phyloP scores from a whole-genome alignment of 2,797 vertebrate genomes.

The Triplophysa yarkandensis region DNA sequence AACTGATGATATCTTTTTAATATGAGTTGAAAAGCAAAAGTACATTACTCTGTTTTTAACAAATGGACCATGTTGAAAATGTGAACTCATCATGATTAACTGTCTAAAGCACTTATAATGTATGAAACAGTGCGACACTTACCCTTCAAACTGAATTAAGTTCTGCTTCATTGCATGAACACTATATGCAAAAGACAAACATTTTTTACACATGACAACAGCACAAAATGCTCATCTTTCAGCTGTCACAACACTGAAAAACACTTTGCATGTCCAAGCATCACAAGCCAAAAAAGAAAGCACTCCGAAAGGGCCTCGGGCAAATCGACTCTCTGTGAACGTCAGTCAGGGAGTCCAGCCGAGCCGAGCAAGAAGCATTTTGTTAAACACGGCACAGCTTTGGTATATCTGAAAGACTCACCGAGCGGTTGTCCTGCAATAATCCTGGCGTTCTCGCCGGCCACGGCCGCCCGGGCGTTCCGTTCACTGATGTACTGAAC shows the following conservation, averaged over 20 bases:
- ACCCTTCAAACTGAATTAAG: not conserved
- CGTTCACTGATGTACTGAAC: conserved; percentile 96
- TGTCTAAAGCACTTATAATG: too few species aligned
- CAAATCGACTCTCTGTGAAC: conserved; percentile 34
- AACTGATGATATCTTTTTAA: too few species aligned
- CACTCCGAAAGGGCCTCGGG: conserved; percentile 51
- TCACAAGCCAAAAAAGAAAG: conserved; percentile 42
- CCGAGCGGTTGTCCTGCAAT: conserved; percentile 95
- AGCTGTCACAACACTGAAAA: conserved; percentile 37
- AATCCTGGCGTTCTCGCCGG: conserved; percentile 89
- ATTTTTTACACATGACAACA: not conserved
- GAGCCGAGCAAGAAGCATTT: conserved; percentile 13
- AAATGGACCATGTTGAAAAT: too few species aligned
- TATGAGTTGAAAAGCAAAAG: too few species aligned
- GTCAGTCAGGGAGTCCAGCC: conserved; percentile 4
- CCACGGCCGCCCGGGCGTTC: conserved; percentile 89
- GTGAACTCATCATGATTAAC: too few species aligned
- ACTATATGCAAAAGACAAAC: conserved; percentile 1
- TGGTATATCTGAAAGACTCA: conserved; percentile 69
- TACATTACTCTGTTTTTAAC: too few species aligned
- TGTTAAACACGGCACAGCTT: conserved; percentile 3
- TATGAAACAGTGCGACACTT: too few species aligned
- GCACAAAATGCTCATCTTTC: not conserved
- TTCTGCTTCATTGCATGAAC: not conserved
- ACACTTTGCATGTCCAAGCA: conserved; percentile 41